Base-by-base conservation (phyloP, 2,113 vertebrate genomes). In the Sturnus vulgaris region DNA sequence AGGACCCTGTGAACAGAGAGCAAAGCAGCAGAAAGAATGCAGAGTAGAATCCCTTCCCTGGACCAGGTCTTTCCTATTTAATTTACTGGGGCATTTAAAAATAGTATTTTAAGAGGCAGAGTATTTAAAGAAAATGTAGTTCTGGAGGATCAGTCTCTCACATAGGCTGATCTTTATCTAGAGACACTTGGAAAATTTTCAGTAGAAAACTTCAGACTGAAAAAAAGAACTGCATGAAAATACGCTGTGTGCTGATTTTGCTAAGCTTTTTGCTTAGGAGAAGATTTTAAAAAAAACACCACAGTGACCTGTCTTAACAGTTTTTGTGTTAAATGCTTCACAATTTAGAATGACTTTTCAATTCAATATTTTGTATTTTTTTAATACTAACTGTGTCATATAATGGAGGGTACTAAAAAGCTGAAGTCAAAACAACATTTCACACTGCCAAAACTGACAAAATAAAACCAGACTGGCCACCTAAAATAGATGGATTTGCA, bases 401-500 rank as follows among this genome's bases (percentile, higher is more conserved):
- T 46, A 80, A 81, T 59, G 28, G 68, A 88, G 47, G 27, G 13
- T 56, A 77, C 68, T 70, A 73, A 90, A 88, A 86, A 55, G 50
- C 57, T 88, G 47, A 90, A 92, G 84, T 90, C 50, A 86, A 93
- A 96, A 30, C 44, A 86, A 66, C 82, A 77, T 59, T 47, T 88
- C 40, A 20, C 72, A 37, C 73, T 93, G 82, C 77, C 96, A 95
- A 70, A 75, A 85, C 28, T 91, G 96, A 96, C 91, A 92, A 72
- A 95, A 91, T 94, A 95, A 95, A 97, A 95, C 44, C 69, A 97
- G 89, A 94, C 78, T 93, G 84, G 75, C 66, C 71, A 93, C 86
- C 65, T 94, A 77, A 96, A 97, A 95, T 86, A 97, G 97, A 98
- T 97, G 92, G 85, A 95, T 97, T 97, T 97, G 66, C 49, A 95